Percentiles rank a stretch among this genome's conserved stretches.
These are phyloP conservation scores for Dreissena rostriformis DNA, from an alignment of 1,140 invertebrate genomes.

Conservation along the genomic window DNA sequence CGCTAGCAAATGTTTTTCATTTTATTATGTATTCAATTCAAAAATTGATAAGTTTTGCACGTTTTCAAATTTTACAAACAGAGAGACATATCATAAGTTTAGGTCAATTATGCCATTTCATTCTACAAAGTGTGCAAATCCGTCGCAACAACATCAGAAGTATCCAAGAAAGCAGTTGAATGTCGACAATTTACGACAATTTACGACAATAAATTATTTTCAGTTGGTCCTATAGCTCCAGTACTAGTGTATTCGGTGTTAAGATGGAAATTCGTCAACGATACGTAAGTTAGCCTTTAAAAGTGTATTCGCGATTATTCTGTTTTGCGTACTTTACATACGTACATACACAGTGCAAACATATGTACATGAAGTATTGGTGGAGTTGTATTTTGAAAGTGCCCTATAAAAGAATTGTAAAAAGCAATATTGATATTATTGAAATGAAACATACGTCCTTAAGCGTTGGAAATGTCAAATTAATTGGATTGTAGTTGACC, in stretches of 20 bases:
- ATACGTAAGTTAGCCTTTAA: conserved; percentile 28
- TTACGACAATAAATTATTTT: not conserved
- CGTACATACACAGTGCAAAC: no score
- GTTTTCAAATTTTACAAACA: not conserved
- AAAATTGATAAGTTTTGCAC: no score
- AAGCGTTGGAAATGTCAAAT: no score
- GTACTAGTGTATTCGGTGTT: conserved; percentile 11
- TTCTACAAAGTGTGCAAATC: conserved; percentile 14
- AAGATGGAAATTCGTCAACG: conserved; percentile 43
- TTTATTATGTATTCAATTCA: no score
- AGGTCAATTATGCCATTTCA: not conserved
- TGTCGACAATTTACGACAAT: not conserved
- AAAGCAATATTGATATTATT: no score
- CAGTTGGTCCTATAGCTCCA: conserved; percentile 17
- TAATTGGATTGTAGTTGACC: no score
- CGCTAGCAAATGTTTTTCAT: no score
- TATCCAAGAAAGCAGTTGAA: not conserved
- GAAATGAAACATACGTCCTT: no score
- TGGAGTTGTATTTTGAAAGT: no score
- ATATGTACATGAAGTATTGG: no score
- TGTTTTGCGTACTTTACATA: no score
- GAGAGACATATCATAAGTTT: not conserved
- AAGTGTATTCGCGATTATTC: not conserved
- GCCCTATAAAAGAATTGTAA: no score
- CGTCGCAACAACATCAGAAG: not conserved